Conservation (phyloP, 2,888 invertebrate species). For the Sacculina carcini region DNA sequence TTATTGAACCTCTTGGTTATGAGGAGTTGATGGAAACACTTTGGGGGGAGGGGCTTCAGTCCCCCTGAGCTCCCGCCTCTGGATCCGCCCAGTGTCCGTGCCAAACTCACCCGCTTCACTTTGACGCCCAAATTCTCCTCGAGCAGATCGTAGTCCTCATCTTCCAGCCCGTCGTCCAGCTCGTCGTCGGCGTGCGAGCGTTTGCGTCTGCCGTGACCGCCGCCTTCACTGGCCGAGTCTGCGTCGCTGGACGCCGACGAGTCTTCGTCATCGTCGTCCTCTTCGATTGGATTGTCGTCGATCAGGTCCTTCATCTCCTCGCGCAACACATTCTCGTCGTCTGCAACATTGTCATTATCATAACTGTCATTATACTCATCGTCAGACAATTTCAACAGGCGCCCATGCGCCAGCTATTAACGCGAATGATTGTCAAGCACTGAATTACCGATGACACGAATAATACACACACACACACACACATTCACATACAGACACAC, state of each 20-base stretch:
- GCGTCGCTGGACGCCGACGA: constrained; percentile 22
- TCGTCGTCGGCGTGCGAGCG: constrained; percentile 40
- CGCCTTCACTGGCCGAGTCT: constrained; percentile 7
- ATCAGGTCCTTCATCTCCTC: constrained; percentile 85
- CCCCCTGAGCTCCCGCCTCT: too few species aligned
- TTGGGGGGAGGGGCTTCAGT: too few species aligned
- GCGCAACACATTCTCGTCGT: constrained; percentile 38
- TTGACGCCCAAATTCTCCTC: constrained; percentile 94
- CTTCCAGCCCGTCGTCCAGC: constrained; percentile 70
- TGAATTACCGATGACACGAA: neutral
- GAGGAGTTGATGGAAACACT: too few species aligned
- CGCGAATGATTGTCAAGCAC: neutral
- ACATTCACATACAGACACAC: neutral
- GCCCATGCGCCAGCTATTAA: too few species aligned
- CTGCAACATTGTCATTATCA: too few species aligned
- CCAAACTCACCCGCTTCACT: constrained; percentile 41
- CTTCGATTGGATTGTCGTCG: constrained; percentile 24
- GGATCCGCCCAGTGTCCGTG: too few species aligned
- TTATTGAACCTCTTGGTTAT: too few species aligned
- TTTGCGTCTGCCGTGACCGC: constrained; percentile 9
- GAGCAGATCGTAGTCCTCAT: constrained; percentile 91
- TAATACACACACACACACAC: neutral
- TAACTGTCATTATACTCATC: too few species aligned
- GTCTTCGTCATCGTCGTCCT: constrained; percentile 34
- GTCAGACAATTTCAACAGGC: neutral